These are phyloP conservation scores for Zaprionus obscuricornis DNA, from an alignment of 2,888 invertebrate genomes.

Conservation along the genomic window DNA sequence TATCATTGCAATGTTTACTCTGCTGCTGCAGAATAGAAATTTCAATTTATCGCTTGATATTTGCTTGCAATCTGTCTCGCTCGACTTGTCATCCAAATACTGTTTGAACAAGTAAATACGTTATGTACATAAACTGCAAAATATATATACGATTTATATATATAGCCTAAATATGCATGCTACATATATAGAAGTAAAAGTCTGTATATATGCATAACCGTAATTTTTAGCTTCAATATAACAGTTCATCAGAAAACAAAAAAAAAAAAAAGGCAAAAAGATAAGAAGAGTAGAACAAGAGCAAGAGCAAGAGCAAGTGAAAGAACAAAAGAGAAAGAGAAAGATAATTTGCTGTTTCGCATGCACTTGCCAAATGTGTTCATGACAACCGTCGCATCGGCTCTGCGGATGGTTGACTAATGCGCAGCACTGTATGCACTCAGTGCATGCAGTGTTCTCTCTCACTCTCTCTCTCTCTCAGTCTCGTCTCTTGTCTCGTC, in stretches of 20 bases:
- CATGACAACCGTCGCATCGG: constrained; percentile 31
- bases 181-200: constrained; percentile 5
- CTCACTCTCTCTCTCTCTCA: too few relatives aligned
- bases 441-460: too few relatives aligned
- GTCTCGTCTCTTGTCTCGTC: too few relatives aligned
- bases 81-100: neutral
- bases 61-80: constrained; percentile 36
- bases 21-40: constrained; percentile 59
- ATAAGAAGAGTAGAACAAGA: too few relatives aligned
- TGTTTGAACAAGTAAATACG: too few relatives aligned
- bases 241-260: constrained; percentile 65
- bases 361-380: constrained; percentile 63
- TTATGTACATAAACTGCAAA: constrained; percentile 32
- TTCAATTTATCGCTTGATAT: constrained; percentile 75
- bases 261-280: constrained; percentile 2
- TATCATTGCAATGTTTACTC: constrained; percentile 63
- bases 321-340: neutral
- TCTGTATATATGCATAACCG: constrained; percentile 61
- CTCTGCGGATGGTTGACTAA: constrained; percentile 70
- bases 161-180: neutral
- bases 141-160: constrained; percentile 15
- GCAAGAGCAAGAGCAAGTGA: constrained; percentile 9
- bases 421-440: constrained; percentile 1
- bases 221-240: constrained; percentile 72
- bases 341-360: constrained; percentile 45